Evolutionary conservation across 1,140 invertebrate species (phyloP).

Genomic region (Brachionus sp.): DNA sequence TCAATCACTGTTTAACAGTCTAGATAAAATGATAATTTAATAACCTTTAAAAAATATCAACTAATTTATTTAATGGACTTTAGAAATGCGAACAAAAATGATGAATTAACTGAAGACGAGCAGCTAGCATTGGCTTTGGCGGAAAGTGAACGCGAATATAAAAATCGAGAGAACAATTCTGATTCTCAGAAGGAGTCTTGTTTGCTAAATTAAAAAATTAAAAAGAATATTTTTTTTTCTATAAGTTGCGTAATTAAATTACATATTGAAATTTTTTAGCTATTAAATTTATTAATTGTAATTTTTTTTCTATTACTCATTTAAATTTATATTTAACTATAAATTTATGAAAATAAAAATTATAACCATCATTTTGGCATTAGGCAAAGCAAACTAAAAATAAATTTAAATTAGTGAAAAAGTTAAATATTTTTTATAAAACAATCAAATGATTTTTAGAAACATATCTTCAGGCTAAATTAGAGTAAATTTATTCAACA

Average conservation of each 20-base stretch:
- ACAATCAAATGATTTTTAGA: no score
- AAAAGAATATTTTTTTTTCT: not conserved
- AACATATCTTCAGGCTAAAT: no score
- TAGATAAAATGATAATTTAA: not conserved
- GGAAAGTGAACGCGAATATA: slow-evolving; percentile 3
- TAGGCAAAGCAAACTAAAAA: no score
- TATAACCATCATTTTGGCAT: no score
- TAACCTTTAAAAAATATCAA: not conserved
- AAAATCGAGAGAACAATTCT: not conserved
- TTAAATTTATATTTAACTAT: no score
- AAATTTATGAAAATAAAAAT: no score
- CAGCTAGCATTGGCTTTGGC: slow-evolving; percentile 6
- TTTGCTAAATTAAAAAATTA: not conserved
- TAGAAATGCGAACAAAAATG: not conserved
- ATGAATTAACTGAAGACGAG: slow-evolving; percentile 14
- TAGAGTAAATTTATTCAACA: no score
- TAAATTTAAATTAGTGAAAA: no score
- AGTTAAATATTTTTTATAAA: no score
- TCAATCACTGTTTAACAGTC: not conserved
- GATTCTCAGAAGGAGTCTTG: slow-evolving; percentile 5
- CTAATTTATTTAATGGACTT: not conserved
- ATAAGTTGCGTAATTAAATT: not conserved
- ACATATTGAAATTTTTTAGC: not conserved
- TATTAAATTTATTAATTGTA: no score
- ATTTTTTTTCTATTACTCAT: not conserved